Conservation (phyloP, 2,113 vertebrate species). For the Pseudolaguvia tuberculata region DNA sequence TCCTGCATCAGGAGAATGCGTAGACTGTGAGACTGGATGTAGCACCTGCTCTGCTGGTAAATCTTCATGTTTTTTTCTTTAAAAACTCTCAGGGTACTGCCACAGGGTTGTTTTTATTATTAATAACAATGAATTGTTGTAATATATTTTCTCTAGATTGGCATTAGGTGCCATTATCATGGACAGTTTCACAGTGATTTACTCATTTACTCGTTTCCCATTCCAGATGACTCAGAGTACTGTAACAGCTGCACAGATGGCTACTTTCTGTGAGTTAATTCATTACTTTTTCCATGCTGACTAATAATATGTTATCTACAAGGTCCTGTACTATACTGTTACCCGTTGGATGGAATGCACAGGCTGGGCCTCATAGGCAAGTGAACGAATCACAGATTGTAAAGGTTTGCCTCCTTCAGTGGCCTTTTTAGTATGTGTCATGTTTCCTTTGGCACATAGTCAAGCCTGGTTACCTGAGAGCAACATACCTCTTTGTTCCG, state of each 20-base stretch:
- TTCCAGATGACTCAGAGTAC: constrained; percentile 65
- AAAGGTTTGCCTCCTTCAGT: constrained; percentile 42
- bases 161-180: too few relatives aligned
- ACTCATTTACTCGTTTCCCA: constrained; percentile 50
- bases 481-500: constrained; percentile 43
- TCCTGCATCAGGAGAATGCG: constrained; percentile 72
- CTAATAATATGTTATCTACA: background rate
- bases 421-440: constrained; percentile 59
- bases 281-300: constrained; percentile 19
- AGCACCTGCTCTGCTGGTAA: constrained; percentile 70
- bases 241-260: constrained; percentile 67
- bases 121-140: background rate
- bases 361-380: constrained; percentile 32
- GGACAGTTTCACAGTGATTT: constrained; percentile 28
- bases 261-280: constrained; percentile 67
- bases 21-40: constrained; percentile 70
- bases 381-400: constrained; percentile 67
- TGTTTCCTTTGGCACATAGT: constrained; percentile 59
- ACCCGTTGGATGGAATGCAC: constrained; percentile 26
- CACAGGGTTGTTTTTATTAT: too few relatives aligned
- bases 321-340: constrained; percentile 22
- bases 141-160: too few relatives aligned
- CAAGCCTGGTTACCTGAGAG: constrained; percentile 62
- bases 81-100: background rate
- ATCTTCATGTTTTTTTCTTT: background rate